Conservation (phyloP, 30 jellyfish, hydroid and myxozoan species). For the Morbakka virulenta region DNA sequence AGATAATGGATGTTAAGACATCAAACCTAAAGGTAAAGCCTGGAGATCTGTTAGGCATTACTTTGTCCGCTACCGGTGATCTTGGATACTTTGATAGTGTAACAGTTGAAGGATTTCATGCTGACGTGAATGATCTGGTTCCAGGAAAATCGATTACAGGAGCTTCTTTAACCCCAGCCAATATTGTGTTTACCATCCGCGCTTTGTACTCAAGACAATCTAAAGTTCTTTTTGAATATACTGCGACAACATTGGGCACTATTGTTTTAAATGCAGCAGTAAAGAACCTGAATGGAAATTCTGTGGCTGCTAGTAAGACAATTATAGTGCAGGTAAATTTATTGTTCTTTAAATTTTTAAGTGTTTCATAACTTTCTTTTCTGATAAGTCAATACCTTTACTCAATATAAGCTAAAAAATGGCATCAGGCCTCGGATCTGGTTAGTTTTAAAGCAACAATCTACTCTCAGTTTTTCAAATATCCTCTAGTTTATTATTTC, state of each 20-base stretch:
- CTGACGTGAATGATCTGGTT: neutral
- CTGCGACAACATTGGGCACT: neutral
- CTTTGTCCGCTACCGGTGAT: neutral
- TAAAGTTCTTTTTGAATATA: neutral
- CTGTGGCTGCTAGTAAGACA: neutral
- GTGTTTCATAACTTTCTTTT: no score
- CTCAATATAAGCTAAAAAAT: no score
- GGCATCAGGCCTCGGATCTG: no score
- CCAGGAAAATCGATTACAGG: neutral
- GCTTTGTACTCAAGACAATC: neutral
- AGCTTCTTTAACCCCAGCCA: neutral
- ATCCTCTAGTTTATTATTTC: no score
- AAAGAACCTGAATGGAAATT: neutral
- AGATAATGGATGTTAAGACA: constrained; percentile 24
- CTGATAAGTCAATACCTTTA: no score
- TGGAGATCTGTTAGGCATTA: neutral
- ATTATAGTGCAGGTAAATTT: neutral
- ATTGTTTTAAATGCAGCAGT: neutral
- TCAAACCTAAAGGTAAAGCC: constrained; percentile 12
- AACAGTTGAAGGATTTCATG: neutral
- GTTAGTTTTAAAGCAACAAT: no score
- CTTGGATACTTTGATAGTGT: neutral
- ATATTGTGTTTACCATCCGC: neutral
- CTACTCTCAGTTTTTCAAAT: no score
- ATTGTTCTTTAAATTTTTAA: no score